Evolutionary conservation across 2,113 vertebrate genomes (phyloP), one percentile per base, ranked within the genome.

Genomic region (Sprattus sprattus): DNA sequence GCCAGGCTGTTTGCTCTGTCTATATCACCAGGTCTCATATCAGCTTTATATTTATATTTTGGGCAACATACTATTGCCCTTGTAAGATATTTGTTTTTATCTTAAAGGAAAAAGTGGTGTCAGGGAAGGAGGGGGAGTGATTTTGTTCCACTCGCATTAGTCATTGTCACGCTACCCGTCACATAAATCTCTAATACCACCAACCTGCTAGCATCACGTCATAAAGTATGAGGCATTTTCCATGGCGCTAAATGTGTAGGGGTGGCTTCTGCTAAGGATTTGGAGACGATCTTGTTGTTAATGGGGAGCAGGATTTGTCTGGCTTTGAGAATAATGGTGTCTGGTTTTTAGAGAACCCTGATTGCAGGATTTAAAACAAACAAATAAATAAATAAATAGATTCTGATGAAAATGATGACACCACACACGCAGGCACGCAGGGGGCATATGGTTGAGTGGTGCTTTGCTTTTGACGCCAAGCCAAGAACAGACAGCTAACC

Each of bases 1-100:
- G 83, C 57, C 54, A 82, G 52, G 78, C 85, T 82, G 88, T 92
- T 89, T 89, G 88, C 80, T 25, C 85, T 89, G 86, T 11, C 13
- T 15, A 10, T 22, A 11, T 32, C 67, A 28, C 54, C 6, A 5
- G 18, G 18, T 20, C 54, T 57, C 54, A 6, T 20, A 57, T 57
- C 54, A 57, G 54, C 54, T 57, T 57, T 57, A 15, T 54, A 18
- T 13, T 16, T 54, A 54, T 54, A 16, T 54, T 89, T 87, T 90
- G 88, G 39, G 90, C 90, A 85, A 86, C 86, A 71, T 85, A 39
- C 78, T 83, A 45, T 78, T 81, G n/a, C 11, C 84, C n/a, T 11
- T 32, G 28, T 71, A 28, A 0, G 67, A 32, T 25, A 25, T 54
- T 18, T 54, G 67, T 87, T 91, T 88, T 85, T 85, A 45, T 32